Base-by-base conservation (phyloP, 2,888 invertebrate species). In the Hoplodrina blanda region DNA sequence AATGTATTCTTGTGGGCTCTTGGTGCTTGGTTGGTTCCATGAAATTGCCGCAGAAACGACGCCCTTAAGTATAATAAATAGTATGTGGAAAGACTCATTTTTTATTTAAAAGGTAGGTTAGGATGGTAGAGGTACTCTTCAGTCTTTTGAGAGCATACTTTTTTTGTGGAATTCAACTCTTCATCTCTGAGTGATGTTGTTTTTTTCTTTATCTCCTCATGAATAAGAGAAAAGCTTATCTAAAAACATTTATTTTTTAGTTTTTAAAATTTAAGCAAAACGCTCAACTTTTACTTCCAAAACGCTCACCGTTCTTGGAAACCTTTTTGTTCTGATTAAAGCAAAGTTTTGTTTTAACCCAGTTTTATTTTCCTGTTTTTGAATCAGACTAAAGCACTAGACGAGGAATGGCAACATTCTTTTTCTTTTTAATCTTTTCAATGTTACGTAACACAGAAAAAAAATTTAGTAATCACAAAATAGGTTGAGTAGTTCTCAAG, bases 401-500 rank as follows among this genome's bases (percentile, higher is more conserved):
- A 4, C 3, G 17, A 20, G 1, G 1, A 53, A 62, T 15, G 15
- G 13, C 33, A 33, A 37, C 1, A 17, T 10, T 19, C 30, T 44
- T 57, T 46, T 70, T 19, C 5, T 25, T 56, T 52, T 0, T 52
- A 44, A 59, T 62, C 37, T 46, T 13, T 4, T 57, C 44, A 50
- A 50, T 50, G 33, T 37, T 49, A 15, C 46, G 17, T 46, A 46
- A 70, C 49, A 4, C n/a, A 54, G 44, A 69, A 54, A 63, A 57
- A 46, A 75, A 50, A 17, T 46, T 44, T 13, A 52, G 37, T 63
- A 53, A 25, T 62, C 57, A 56, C 25, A 50, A 64, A 66, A 70
- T 61, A 75, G 53, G 56, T 66, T 63, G 25, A 67, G 50, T 59
- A 50, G 52, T 57, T 66, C 61, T 46, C 60, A 53, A 75, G 54